These are phyloP conservation scores for Dynastes grantii DNA, from an alignment of 2,888 invertebrate species.

Conservation along the genomic window DNA sequence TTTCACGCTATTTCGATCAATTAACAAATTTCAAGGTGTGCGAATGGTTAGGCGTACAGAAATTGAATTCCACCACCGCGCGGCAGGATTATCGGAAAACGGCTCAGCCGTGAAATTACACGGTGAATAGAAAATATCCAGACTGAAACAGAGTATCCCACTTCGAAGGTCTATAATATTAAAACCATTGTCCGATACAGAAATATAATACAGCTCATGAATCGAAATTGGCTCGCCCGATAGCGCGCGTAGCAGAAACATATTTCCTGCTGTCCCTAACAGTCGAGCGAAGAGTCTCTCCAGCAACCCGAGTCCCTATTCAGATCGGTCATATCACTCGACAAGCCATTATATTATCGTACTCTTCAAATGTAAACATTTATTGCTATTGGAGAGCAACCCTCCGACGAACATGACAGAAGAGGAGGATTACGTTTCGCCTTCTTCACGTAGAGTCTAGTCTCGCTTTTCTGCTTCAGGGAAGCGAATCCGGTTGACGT, in stretches of 20 bases:
- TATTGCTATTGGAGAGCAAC: constrained; percentile 62
- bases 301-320: constrained; percentile 60
- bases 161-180: constrained; percentile 25
- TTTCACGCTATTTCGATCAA: too few relatives aligned
- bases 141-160: constrained; percentile 13
- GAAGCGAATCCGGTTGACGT: constrained; percentile 8
- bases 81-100: constrained; percentile 8
- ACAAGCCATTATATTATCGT: constrained; percentile 65
- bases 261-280: constrained; percentile 68
- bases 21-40: too few relatives aligned
- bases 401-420: constrained; percentile 50
- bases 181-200: constrained; percentile 47
- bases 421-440: constrained; percentile 34
- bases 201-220: constrained; percentile 48
- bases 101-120: constrained; percentile 4
- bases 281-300: constrained; percentile 57
- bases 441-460: constrained; percentile 32
- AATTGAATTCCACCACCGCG: background rate
- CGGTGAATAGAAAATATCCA: constrained; percentile 26
- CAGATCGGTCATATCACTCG: constrained; percentile 65
- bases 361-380: constrained; percentile 66
- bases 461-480: constrained; percentile 5
- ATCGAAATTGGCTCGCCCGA: constrained; percentile 45
- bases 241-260: constrained; percentile 62
- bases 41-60: background rate